Base-by-base conservation (phyloP, 2,113 vertebrate genomes). In the Platichthys stellatus region DNA sequence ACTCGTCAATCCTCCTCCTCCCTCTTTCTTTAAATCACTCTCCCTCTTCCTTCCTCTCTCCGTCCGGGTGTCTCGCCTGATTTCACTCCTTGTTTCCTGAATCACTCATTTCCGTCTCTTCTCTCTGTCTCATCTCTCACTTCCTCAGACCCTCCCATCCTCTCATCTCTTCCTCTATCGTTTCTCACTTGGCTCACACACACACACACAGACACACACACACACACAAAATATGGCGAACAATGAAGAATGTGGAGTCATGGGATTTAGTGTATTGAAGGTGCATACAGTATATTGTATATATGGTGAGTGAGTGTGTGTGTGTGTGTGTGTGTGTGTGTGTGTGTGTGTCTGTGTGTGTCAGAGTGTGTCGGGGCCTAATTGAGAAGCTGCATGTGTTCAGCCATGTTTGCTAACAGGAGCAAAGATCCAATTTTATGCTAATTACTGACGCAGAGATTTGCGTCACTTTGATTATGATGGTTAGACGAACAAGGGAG, bases 391-490 rank as follows among this genome's bases (percentile, higher is more conserved):
- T n/a, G 47, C 57, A 70, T 85, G 69, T 1, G 9, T 76, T 80
- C 76, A 54, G 45, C 74, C 71, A 21, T 81, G 83, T 91, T 86
- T 83, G 72, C 77, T 73, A 83, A 78, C 72, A 81, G 53, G 68
- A 80, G 83, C 86, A 87, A 78, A 76, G 75, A 85, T 86, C 74
- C 47, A 81, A 91, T 90, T 87, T 86, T 75, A 87, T 83, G 82
- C 69, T 69, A 58, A 89, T 91, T 75, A 83, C 63, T 67, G 83
- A 77, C 21, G 56, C 69, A 26, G 75, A 72, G 67, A 72, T 84
- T 74, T 76, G 54, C 74, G 82, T 88, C 89, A 82, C 75, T 73
- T 83, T 76, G 67, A 88, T 85, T 84, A 63, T 60, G 82, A 84
- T 21, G 80, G 80, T 80, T 64, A 57, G 51, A 21, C 11, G 28